Base-by-base conservation (phyloP, 2,113 vertebrate species). In the Pomatostomus ruficeps region DNA sequence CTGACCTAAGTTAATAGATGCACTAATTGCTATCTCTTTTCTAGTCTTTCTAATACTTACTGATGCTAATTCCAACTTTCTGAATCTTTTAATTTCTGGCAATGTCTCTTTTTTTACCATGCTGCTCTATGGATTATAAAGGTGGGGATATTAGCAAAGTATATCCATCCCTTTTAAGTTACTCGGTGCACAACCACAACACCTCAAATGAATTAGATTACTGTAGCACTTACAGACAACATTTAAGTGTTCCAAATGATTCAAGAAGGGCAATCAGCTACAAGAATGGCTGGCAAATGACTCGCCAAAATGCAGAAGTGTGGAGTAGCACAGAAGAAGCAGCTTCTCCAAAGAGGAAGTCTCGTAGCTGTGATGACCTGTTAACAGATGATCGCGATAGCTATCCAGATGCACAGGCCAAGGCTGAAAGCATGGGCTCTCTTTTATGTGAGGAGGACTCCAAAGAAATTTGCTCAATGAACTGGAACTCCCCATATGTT, bases 141-240 rank as follows among this genome's bases (percentile, higher is more conserved):
- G 99, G 98, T 99, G 99, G 99, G 98, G 98, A 98, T 97, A 97
- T 98, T 98, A 99, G 98, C 98, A 98, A 98, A 98, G 97, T 98
- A 94, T 98, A 98, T 96, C 98, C 98, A 93, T 97, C 98, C 97
- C 98, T 98, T 97, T 98, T 99, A 97, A 98, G 98, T 97, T 98
- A 98, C 95, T 98, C 98, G 93, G 98, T 98, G 98, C 97, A 98
- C 96, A 97, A 97, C 95, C 97, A 98, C 85, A 94, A 92, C 96
- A 97, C 98, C 97, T 98, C 96, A 94, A 96, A 95, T 74, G 98
- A 98, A 95, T 98, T 98, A 97, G 98, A 98, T 95, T 98, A 95
- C 94, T 98, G 98, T 98, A 97, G 97, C 91, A 86, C 96, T 78
- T 98, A 98, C 40, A 97, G 97, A 83, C 98, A 97, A 96, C 98